Conservation (phyloP, 2,888 invertebrate species). For the Tanypteryx hageni region DNA sequence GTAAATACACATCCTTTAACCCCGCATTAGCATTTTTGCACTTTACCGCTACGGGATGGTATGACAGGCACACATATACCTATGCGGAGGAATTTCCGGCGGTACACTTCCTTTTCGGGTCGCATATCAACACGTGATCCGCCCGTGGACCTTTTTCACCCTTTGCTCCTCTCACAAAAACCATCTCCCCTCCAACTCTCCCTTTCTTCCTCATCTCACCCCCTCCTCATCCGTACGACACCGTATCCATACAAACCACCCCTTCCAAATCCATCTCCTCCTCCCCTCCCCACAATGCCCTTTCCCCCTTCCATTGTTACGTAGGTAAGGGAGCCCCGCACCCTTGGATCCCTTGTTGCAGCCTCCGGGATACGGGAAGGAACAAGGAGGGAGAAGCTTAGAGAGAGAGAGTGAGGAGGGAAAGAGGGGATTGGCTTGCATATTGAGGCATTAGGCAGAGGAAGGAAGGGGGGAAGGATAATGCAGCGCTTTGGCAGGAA, state of each 20-base stretch:
- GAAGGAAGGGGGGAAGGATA: not conserved
- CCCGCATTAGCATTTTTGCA: not conserved
- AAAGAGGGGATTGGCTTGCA: not conserved
- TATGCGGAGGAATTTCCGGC: constrained; percentile 29
- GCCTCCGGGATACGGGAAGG: too few species aligned
- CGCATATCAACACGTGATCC: constrained; percentile 39
- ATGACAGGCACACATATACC: not conserved
- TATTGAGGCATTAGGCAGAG: not conserved
- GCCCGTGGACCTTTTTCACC: not conserved
- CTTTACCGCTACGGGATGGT: not conserved
- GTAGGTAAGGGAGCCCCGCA: not conserved
- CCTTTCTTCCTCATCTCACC: not conserved
- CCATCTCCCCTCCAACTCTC: too few species aligned
- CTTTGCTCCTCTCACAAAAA: too few species aligned
- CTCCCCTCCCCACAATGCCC: not conserved
- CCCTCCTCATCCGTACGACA: not conserved
- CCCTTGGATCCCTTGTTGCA: not conserved
- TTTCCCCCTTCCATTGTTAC: not conserved
- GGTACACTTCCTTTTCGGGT: not conserved
- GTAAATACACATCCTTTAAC: not conserved
- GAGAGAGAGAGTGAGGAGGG: not conserved
- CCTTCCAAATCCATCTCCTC: not conserved
- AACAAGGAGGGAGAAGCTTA: too few species aligned
- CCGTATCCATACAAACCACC: not conserved
- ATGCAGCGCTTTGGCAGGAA: not conserved